These are phyloP conservation scores for Pelecanoides urinatrix DNA, from an alignment of 2,113 vertebrate species.

Conservation along the genomic window DNA sequence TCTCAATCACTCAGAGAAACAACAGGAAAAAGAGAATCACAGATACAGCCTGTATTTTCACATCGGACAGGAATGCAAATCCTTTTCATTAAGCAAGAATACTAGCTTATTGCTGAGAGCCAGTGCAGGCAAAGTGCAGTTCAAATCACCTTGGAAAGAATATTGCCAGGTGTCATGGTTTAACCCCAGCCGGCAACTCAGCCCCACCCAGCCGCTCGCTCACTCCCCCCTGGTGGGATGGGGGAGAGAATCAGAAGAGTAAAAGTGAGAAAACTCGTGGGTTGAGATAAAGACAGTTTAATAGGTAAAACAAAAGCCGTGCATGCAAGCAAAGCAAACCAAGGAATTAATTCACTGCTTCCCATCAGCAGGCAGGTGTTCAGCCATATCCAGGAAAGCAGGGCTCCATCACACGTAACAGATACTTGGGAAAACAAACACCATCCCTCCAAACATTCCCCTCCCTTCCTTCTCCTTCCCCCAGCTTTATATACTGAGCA, in stretches of 20 bases:
- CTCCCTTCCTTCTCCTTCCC: neutral
- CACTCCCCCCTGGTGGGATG: neutral
- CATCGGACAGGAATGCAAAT: neutral
- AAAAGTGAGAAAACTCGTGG: neutral
- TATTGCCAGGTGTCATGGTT: neutral
- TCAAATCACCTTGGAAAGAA: neutral
- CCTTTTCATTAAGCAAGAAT: neutral
- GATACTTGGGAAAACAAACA: neutral
- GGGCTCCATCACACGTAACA: fast-evolving
- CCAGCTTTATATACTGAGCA: neutral
- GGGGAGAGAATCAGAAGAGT: neutral
- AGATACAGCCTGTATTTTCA: neutral
- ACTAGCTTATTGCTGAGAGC: neutral
- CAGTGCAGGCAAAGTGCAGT: neutral
- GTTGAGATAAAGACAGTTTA: neutral
- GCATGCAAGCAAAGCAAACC: neutral
- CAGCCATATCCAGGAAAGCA: neutral
- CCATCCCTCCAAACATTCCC: neutral
- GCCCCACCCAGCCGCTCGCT: neutral
- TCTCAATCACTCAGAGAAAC: neutral
- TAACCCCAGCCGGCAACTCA: neutral
- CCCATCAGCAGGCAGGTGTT: neutral
- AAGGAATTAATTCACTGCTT: neutral
- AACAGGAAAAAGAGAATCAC: neutral
- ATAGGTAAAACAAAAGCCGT: neutral